These are phyloP conservation scores for Pantherophis alleghaniensis DNA, from an alignment of 2,797 vertebrate genomes.

Conservation along the genomic window DNA sequence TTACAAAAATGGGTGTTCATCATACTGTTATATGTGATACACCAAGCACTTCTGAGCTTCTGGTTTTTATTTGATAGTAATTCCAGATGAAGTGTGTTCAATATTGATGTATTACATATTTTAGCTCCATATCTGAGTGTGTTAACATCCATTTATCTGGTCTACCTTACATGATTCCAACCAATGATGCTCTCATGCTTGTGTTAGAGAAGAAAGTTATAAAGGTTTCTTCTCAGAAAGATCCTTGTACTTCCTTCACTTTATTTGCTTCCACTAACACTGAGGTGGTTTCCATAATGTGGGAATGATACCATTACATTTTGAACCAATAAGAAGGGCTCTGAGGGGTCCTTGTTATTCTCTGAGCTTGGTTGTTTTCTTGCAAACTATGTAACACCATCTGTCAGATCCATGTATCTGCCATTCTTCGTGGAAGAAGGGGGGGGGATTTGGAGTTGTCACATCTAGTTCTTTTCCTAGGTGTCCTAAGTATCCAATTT, in stretches of 20 bases:
- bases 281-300: neutral
- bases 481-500: too few species aligned
- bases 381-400: neutral
- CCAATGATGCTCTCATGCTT: neutral
- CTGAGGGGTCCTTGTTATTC: neutral
- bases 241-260: neutral
- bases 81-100: neutral
- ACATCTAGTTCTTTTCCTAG: too few species aligned
- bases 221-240: neutral
- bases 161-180: neutral
- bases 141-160: constrained; percentile 14
- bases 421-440: too few species aligned
- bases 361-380: neutral
- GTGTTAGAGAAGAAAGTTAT: neutral
- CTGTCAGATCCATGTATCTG: too few species aligned
- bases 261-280: neutral
- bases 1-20: neutral
- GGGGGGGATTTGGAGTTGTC: too few species aligned
- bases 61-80: neutral
- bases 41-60: neutral
- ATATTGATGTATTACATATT: neutral
- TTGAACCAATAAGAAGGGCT: neutral
- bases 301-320: neutral
- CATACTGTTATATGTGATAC: neutral
- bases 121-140: neutral